Percentiles rank a stretch among this genome's conserved stretches.
phyloP scores from a whole-genome alignment of 2,113 vertebrate genomes.

The Forbesichthys papilliferus region DNA sequence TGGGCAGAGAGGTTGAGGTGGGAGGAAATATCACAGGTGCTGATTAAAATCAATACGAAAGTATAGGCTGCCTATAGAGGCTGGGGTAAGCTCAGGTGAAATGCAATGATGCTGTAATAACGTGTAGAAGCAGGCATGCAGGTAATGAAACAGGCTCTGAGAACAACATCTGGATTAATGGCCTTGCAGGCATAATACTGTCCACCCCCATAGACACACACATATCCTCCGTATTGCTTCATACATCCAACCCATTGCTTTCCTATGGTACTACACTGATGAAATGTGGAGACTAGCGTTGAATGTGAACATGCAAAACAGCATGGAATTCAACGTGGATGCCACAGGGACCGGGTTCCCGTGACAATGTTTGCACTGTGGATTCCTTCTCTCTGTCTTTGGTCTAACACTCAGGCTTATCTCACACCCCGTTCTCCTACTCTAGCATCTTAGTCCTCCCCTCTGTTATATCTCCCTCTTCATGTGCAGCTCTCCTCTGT shows the following conservation, averaged over 20 bases:
- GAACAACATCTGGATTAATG: not conserved
- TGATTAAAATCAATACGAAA: constrained; percentile 67
- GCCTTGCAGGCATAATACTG: not conserved
- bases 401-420: constrained; percentile 3
- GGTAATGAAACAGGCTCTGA: not conserved
- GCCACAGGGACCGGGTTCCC: constrained; percentile 14
- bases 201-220: not conserved
- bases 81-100: constrained; percentile 25
- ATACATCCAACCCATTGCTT: not conserved
- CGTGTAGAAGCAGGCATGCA: not conserved
- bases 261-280: not conserved
- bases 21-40: constrained; percentile 22
- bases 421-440: constrained; percentile 25
- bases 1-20: constrained; percentile 1
- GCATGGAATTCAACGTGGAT: constrained; percentile 20
- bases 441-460: not conserved
- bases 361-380: constrained; percentile 35
- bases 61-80: constrained; percentile 25
- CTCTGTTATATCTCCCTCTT: constrained; percentile 20
- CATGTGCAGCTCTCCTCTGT: constrained; percentile 17
- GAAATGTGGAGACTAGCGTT: constrained; percentile 4
- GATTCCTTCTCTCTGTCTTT: constrained; percentile 39
- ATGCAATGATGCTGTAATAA: constrained; percentile 40
- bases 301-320: constrained; percentile 6
- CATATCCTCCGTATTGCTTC: not conserved